Base-by-base conservation (phyloP, 1,140 invertebrate genomes). In the Eueides isabella region DNA sequence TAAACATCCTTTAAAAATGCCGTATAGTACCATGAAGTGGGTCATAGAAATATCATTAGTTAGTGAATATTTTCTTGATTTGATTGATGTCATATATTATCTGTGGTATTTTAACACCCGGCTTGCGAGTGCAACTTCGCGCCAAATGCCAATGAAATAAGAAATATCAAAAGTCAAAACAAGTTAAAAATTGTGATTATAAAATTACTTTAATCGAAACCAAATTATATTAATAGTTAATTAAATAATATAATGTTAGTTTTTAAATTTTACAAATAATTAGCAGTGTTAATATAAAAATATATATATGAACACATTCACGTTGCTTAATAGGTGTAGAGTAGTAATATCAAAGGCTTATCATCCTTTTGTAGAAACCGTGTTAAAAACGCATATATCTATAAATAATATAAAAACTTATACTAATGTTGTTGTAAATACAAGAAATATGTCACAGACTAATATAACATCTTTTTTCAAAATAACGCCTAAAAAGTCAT, bases 381-480 rank as follows among this genome's bases (percentile, higher is more conserved):
- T 55, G 11, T 6, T 55, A 26, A 26, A 55, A 26, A 23, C 48
- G 2, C 48, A 55, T 55, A 55, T 26, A 19, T 55, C 3, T 26
- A 55, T 26, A 26, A 55, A 26, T 55, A 11, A 26, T 7, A 19
- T 55, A 23, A 55, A 55, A 26, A 7, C 48, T 1, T 55, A 23
- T 41, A 2, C 71, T 35, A 41, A 67, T 67, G 64, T 67, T 9
- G n/a, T 30, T 29, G 26, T 76, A 74, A 75, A 72, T 66, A 33
- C 61, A 30, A 76, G 78, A 75, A 86, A 33, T 1, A 92, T 92
- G 90, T 81, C 90, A n/a, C 90, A 92, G 67, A 87, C 83, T 75
- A 92, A 84, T 68, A 92, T 92, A 26, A 90, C 79, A n/a, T 90
- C 89, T 6, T 92, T 92, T 71, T 92, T 91, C 67, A 88, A 86